phyloP scores from a whole-genome alignment of 2,113 vertebrate genomes.

The Astatoreochromis straeleni region DNA sequence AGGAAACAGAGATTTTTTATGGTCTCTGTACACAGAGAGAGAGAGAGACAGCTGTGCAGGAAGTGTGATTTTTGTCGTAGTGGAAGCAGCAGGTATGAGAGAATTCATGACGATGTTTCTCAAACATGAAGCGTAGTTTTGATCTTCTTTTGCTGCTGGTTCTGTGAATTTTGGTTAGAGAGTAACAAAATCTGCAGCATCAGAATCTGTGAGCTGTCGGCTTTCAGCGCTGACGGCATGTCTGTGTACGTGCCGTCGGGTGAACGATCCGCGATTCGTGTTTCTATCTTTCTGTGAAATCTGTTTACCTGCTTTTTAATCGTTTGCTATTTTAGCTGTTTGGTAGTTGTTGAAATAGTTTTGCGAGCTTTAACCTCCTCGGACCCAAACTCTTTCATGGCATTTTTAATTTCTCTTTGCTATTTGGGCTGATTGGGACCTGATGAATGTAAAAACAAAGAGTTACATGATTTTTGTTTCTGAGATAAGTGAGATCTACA shows the following conservation, averaged over 20 bases:
- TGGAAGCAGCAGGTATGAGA: not conserved
- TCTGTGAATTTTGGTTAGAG: not conserved
- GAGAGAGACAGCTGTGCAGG: not conserved
- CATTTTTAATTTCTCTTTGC: not conserved
- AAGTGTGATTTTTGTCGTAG: not conserved
- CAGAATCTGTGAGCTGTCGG: not conserved
- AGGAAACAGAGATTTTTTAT: not conserved
- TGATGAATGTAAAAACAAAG: not conserved
- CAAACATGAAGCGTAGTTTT: not conserved
- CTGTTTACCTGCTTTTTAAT: not conserved
- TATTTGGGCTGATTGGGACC: not conserved
- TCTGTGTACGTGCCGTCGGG: not conserved
- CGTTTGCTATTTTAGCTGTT: not conserved
- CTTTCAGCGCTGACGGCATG: not conserved
- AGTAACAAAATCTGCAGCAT: not conserved
- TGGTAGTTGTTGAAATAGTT: not conserved
- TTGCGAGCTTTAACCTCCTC: fast-evolving
- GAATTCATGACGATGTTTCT: not conserved
- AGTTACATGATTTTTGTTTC: not conserved
- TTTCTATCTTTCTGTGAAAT: not conserved
- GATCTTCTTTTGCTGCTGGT: not conserved
- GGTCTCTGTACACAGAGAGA: not conserved
- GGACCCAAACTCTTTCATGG: fast-evolving
- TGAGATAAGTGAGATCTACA: not conserved
- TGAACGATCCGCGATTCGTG: fast-evolving